These are phyloP conservation scores for Agonopterix heracliana DNA, from an alignment of 2,888 invertebrate genomes.

Conservation along the genomic window DNA sequence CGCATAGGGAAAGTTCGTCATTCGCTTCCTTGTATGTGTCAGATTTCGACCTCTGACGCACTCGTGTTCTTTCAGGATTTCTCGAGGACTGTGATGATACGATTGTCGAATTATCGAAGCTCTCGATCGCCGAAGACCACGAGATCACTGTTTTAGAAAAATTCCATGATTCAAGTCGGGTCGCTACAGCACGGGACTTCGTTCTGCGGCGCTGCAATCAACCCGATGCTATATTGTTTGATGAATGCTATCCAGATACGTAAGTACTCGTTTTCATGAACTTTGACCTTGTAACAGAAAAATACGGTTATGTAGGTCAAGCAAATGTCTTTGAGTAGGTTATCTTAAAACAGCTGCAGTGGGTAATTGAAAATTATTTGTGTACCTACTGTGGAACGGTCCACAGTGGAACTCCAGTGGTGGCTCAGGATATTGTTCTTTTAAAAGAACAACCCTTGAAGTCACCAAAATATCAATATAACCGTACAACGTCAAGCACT, in stretches of 20 bases:
- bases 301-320: constrained; percentile 28
- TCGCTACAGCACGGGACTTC: constrained; percentile 61
- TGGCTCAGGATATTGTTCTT: no score
- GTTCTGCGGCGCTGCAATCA: constrained; percentile 82
- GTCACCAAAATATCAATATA: no score
- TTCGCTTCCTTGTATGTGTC: constrained; percentile 63
- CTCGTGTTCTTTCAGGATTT: constrained; percentile 51
- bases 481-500: no score
- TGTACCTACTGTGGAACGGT: neutral
- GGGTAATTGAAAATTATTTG: constrained; percentile 4
- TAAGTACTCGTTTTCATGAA: constrained; percentile 49
- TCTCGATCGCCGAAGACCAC: constrained; percentile 66
- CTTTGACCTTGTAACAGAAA: constrained; percentile 16
- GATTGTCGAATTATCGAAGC: constrained; percentile 70
- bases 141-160: constrained; percentile 63
- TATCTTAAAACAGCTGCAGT: constrained; percentile 15
- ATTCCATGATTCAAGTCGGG: constrained; percentile 55
- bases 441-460: no score
- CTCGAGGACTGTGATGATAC: constrained; percentile 77
- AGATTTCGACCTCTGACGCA: constrained; percentile 20
- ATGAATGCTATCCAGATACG: constrained; percentile 80
- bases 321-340: constrained; percentile 27
- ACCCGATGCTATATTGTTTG: constrained; percentile 77
- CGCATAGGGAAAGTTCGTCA: constrained; percentile 62
- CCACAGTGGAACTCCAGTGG: no score